phyloP scores from a whole-genome alignment of 2,113 vertebrate genomes.

The Cairina moschata region DNA sequence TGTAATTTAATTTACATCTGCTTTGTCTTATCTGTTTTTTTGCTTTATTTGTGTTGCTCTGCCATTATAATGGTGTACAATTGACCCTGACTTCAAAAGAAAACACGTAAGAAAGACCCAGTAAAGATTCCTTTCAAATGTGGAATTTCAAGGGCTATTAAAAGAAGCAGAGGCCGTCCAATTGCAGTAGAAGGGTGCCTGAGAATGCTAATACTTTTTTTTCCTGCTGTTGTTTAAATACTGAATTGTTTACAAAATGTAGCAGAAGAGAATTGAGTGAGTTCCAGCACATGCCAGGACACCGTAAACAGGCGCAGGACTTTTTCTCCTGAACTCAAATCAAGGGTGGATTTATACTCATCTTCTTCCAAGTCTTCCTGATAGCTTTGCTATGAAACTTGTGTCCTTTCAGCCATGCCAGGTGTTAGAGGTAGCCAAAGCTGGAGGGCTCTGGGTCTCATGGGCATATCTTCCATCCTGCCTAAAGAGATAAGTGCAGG shows the following conservation, averaged over 20 bases:
- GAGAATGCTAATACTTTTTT: not conserved
- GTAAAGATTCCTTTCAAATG: not conserved
- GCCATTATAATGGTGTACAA: not conserved
- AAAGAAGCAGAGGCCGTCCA: constrained; percentile 18
- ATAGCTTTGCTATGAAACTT: not conserved
- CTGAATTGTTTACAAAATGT: not conserved
- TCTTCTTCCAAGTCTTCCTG: not conserved
- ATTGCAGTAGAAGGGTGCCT: not conserved
- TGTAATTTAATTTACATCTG: not conserved
- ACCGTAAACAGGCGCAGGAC: not conserved
- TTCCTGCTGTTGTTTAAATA: not conserved
- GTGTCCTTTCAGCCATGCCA: not conserved
- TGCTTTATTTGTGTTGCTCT: not conserved
- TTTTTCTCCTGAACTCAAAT: rapidly evolving
- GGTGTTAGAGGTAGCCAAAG: not conserved
- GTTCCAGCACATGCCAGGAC: not conserved
- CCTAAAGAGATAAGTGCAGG: not conserved
- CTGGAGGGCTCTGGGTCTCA: not conserved
- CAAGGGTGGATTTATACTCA: not conserved
- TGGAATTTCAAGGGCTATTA: constrained; percentile 57
- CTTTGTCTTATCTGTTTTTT: not conserved
- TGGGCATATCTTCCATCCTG: not conserved
- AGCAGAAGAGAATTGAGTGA: not conserved
- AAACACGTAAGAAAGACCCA: not conserved
- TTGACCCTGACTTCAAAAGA: not conserved